Percentiles rank a stretch among this genome's conserved stretches.
Conservation (phyloP, 2,888 invertebrate genomes). For the Exephanes ischioxanthus region DNA sequence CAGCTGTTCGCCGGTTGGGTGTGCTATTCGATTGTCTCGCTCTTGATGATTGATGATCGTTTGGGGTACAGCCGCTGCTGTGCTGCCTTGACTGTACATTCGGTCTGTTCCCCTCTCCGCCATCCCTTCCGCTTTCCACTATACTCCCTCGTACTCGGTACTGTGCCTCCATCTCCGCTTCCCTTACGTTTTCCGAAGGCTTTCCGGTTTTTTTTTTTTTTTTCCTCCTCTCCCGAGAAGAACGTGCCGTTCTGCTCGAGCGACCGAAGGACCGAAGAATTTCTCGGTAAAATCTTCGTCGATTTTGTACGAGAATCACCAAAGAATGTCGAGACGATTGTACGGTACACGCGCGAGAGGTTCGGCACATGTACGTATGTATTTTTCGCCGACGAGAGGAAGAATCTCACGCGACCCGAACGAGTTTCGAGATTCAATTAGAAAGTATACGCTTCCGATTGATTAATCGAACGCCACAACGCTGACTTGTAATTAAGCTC, state of each 20-base stretch:
- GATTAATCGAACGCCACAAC: slow-evolving; percentile 21
- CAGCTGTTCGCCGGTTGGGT: slow-evolving; percentile 86
- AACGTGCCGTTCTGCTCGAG: slow-evolving; percentile 32
- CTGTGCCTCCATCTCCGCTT: slow-evolving; percentile 27
- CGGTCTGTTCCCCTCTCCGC: slow-evolving; percentile 73
- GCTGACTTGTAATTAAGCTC: slow-evolving; percentile 38
- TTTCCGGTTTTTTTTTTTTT: slow-evolving; percentile 57
- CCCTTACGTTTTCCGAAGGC: slow-evolving; percentile 15
- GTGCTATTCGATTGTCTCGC: slow-evolving; percentile 87
- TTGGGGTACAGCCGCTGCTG: slow-evolving; percentile 84
- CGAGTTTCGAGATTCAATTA: slow-evolving; percentile 35
- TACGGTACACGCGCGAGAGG: neutral
- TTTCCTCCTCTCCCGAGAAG: slow-evolving; percentile 44
- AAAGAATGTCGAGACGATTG: slow-evolving; percentile 12
- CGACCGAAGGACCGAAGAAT: slow-evolving; percentile 13
- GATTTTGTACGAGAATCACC: slow-evolving; percentile 25
- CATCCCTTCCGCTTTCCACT: slow-evolving; percentile 58
- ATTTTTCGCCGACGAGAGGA: neutral
- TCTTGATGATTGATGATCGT: slow-evolving; percentile 88
- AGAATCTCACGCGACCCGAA: slow-evolving; percentile 2
- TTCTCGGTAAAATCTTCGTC: slow-evolving; percentile 32
- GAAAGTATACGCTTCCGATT: slow-evolving; percentile 34
- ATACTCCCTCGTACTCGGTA: neutral
- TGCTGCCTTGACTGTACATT: slow-evolving; percentile 74
- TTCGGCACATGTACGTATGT: neutral